Evolutionary conservation across 2,888 invertebrate genomes (phyloP).

Genomic region (Morinoia aosen): DNA sequence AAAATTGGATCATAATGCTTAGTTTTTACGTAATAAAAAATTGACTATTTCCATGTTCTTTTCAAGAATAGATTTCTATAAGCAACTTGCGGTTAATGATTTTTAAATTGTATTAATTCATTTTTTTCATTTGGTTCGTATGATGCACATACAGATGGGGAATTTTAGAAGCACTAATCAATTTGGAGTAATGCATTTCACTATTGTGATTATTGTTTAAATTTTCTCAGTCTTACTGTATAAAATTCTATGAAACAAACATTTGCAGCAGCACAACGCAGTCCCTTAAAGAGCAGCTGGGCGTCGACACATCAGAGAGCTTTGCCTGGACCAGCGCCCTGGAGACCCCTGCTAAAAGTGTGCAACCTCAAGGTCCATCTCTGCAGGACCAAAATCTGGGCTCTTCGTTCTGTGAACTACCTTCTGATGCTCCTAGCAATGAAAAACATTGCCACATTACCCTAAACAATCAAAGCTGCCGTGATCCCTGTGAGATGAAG

Average conservation of each 20-base stretch:
- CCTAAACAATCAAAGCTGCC: background rate
- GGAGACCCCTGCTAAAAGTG: background rate
- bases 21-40: no score
- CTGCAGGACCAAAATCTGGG: background rate
- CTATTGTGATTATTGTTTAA: background rate
- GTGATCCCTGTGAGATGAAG: background rate
- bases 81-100: no score
- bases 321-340: slow-evolving; percentile 7
- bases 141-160: background rate
- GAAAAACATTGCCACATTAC: background rate
- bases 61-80: background rate
- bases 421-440: background rate
- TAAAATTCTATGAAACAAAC: background rate
- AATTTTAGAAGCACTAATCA: background rate
- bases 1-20: no score
- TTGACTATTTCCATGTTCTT: background rate
- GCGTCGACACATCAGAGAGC: background rate
- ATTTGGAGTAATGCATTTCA: background rate
- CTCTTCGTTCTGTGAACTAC: background rate
- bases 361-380: background rate
- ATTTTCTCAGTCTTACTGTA: background rate
- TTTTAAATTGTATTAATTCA: no score
- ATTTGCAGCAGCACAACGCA: slow-evolving; percentile 1
- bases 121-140: background rate
- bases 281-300: background rate